Percentiles rank a stretch among this genome's conserved stretches.
Conservation (phyloP, 2,888 invertebrate species). For the Chymomyza amoena region DNA sequence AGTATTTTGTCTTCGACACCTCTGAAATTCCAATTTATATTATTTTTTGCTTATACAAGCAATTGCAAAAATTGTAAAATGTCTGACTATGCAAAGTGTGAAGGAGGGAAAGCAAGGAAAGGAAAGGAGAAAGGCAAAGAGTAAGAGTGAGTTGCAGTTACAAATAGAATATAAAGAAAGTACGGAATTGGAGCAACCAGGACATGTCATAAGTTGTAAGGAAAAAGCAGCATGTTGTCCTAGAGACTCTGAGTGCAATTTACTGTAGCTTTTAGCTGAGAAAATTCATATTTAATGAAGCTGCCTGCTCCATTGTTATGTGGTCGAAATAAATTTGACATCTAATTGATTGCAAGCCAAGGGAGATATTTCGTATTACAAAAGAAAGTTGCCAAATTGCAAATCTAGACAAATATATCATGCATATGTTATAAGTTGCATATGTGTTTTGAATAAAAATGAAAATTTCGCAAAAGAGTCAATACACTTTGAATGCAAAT, state of each 20-base stretch:
- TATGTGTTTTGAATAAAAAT: background rate
- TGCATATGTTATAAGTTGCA: background rate
- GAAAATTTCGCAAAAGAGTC: background rate
- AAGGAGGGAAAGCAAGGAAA: background rate
- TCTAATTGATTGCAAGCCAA: constrained; percentile 46
- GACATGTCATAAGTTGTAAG: constrained; percentile 8
- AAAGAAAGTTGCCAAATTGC: background rate
- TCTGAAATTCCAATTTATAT: constrained; percentile 6
- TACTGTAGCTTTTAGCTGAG: constrained; percentile 66
- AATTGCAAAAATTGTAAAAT: constrained; percentile 55
- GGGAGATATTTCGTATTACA: background rate
- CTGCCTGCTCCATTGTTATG: constrained; percentile 55
- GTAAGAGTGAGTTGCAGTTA: background rate
- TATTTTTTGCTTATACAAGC: constrained; percentile 25
- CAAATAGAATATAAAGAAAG: background rate
- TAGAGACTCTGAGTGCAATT: constrained; percentile 34
- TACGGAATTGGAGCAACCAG: background rate
- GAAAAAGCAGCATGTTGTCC: background rate
- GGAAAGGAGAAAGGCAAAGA: no score
- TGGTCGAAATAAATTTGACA: constrained; percentile 44
- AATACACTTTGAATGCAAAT: background rate
- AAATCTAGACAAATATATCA: background rate
- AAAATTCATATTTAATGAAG: constrained; percentile 68
- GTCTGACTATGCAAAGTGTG: constrained; percentile 14
- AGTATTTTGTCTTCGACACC: background rate